These are phyloP conservation scores for Labeo rohita DNA, from an alignment of 2,113 vertebrate genomes.

Conservation along the genomic window DNA sequence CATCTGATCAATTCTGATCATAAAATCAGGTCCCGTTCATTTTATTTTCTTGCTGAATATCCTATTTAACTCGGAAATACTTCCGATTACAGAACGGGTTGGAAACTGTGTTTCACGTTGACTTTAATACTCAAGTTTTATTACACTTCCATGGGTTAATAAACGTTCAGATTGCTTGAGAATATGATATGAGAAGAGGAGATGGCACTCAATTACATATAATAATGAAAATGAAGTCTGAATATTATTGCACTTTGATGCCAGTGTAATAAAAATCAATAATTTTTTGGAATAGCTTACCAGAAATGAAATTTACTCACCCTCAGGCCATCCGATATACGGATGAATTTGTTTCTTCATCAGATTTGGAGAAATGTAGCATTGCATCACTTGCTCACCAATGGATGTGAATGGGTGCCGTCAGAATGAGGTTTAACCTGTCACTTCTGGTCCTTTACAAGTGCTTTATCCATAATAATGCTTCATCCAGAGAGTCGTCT, in stretches of 20 bases:
- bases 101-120: conserved; percentile 2
- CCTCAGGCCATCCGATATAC: background rate
- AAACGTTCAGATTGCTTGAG: background rate
- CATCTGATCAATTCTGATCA: background rate
- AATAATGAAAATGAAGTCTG: conserved; percentile 14
- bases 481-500: background rate
- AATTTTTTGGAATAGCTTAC: conserved; percentile 8
- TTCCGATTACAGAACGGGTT: background rate
- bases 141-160: background rate
- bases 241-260: conserved; percentile 54
- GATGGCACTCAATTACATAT: conserved; percentile 20
- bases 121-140: background rate
- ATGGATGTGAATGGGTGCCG: background rate
- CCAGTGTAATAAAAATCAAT: conserved; percentile 34
- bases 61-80: background rate
- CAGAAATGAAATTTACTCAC: background rate
- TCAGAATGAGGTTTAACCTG: background rate
- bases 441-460: too few species aligned
- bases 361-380: background rate
- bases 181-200: conserved; percentile 12
- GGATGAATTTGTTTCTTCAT: background rate
- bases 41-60: background rate
- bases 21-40: background rate
- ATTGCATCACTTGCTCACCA: background rate
- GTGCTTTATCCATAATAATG: too few species aligned